These are phyloP conservation scores for Sorex araneus DNA, from an alignment of 2,113 vertebrate genomes.

Conservation along the genomic window DNA sequence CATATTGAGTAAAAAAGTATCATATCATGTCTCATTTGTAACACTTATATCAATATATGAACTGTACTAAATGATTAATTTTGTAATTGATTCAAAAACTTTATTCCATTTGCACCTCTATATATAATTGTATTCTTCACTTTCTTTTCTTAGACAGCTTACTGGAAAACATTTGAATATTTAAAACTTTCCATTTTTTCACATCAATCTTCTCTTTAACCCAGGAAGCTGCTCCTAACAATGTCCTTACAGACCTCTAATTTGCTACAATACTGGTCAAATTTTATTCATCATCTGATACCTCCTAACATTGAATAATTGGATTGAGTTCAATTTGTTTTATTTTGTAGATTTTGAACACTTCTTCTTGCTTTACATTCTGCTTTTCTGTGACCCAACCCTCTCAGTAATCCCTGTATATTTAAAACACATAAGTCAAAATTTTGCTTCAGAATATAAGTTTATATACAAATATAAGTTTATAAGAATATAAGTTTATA, in stretches of 20 bases:
- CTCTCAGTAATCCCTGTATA: fast-evolving
- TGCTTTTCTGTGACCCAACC: background rate
- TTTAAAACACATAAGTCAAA: background rate
- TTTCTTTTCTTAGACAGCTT: background rate
- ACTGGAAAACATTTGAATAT: background rate
- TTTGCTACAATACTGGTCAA: background rate
- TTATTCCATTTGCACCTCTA: background rate
- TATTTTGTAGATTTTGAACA: background rate
- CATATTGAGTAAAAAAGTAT: background rate
- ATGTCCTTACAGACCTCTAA: background rate
- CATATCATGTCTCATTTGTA: background rate
- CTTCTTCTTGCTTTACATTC: background rate
- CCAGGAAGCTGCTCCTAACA: background rate
- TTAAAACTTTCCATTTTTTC: background rate
- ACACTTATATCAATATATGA: background rate
- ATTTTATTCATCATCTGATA: background rate
- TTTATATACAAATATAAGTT: no score
- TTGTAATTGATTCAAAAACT: background rate
- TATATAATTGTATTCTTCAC: background rate
- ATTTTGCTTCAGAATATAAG: background rate
- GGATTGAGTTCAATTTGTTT: background rate
- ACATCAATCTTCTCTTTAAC: background rate
- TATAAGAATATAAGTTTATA: no score
- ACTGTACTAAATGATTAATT: background rate
- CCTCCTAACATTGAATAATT: background rate